phyloP scores from a whole-genome alignment of 2,888 invertebrate genomes.

The Agriopis leucophaearia region DNA sequence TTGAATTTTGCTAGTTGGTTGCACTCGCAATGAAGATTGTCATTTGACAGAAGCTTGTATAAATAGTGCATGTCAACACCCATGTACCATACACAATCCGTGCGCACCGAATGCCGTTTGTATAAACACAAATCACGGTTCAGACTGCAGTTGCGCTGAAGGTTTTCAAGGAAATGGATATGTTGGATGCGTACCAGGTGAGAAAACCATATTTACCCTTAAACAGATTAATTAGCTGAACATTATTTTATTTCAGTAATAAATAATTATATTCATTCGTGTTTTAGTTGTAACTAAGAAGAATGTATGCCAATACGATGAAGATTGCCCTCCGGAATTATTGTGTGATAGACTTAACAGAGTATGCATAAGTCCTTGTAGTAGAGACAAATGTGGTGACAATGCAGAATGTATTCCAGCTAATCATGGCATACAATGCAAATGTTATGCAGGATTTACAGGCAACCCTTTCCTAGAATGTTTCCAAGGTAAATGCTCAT shows the following conservation, averaged over 20 bases:
- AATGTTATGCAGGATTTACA: constrained; percentile 90
- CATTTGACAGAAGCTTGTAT: constrained; percentile 94
- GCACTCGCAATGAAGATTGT: constrained; percentile 95
- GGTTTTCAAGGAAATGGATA: constrained; percentile 96
- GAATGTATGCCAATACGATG: constrained; percentile 93
- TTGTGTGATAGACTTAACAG: constrained; percentile 94
- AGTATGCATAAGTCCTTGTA: constrained; percentile 93
- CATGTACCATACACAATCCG: constrained; percentile 94
- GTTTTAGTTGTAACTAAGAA: constrained; percentile 28
- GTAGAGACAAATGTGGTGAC: constrained; percentile 92
- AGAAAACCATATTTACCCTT: constrained; percentile 36
- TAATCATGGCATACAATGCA: constrained; percentile 92
- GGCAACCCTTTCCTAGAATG: constrained; percentile 93
- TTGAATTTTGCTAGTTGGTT: constrained; percentile 90
- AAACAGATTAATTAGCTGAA: background rate
- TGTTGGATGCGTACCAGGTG: constrained; percentile 93
- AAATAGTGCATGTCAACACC: constrained; percentile 93
- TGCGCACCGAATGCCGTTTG: constrained; percentile 94
- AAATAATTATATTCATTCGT: constrained; percentile 8
- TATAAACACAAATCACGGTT: constrained; percentile 94
- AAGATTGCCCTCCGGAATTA: constrained; percentile 95
- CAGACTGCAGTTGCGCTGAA: constrained; percentile 94
- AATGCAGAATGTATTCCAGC: constrained; percentile 92
- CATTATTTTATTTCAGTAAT: background rate
- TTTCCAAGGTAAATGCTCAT: constrained; percentile 79